Base-by-base conservation (phyloP, 2,888 invertebrate species). In the Drepanosiphum platanoidis region DNA sequence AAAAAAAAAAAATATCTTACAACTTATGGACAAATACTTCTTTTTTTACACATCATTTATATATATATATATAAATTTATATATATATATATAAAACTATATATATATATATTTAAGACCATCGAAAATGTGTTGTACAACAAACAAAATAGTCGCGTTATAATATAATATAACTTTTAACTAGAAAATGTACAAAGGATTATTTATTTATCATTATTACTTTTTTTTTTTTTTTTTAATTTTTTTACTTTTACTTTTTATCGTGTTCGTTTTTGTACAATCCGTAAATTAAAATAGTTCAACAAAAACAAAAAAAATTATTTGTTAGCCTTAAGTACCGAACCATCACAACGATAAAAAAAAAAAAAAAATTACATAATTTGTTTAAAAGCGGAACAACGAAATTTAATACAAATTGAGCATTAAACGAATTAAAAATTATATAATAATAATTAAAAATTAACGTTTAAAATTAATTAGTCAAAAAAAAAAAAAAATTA, bases 291-390 rank as follows among this genome's bases (percentile, higher is more conserved):
- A 74, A 75, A 83, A 83, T 75, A 83, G 75, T 83, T 83, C 83
- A 75, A 83, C 83, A 83, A 83, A 82, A 83, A 83, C 58, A 64
- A 74, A 83, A 83, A 72, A 72, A 72, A 36, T 70, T 70, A 58
- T 74, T 83, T 83, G 66, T 83, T 83, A 83, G 64, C 83, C 83
- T 83, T 83, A 83, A 83, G 83, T 83, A 83, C 83, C 74, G 83
- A 75, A 83, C 83, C 84, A 70, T 84, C 77, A 77, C 77, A 77
- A 77, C 68, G 84, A 77, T 68, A 84, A 70, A 75, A 83, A 70
- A 78, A 71, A 68, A 71, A 52, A 52, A 52, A 84, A 77, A 83
- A 77, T 52, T 84, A 84, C 83, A 84, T 68, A 84, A 84, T 84
- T 84, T 84, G 68, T 84, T 84, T 84, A 70, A 64, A 77, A 77